Base-by-base conservation (phyloP, 2,113 vertebrate genomes). In the Podilymbus podiceps region DNA sequence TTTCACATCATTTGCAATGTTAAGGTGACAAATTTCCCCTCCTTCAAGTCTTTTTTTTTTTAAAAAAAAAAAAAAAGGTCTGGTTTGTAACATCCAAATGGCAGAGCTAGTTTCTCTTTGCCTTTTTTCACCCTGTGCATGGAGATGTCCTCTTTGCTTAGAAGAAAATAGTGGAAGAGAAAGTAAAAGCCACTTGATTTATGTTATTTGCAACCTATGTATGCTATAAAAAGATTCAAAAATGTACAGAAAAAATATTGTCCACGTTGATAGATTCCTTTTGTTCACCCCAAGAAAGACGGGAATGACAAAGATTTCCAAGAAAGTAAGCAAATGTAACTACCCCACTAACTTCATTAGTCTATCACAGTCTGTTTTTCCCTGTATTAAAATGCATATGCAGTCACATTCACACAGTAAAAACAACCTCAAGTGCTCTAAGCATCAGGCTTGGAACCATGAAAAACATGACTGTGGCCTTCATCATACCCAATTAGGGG, bases 1-100 rank as follows among this genome's bases (percentile, higher is more conserved):
- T 97, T 97, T 96, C 96, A 97, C 89, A 94, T 87, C 74, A 95
- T 95, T 95, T 95, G 92, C 86, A 94, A 89, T 55, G 67, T 87
- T 95, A 92, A 94, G 55, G 93, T 83, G 93, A 89, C 84, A 96
- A 92, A 93, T 95, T 96, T 96, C 89, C 92, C 89, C 87, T 92
- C 89, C 90, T 95, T 88, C 77, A 89, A 73, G 64, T 62, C 47
- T 56, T 40, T 53, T 52, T 46, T 74, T 18, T 58, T 60, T 49
- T 58, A 89, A n/a, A n/a, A n/a, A n/a, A n/a, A n/a, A n/a, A n/a
- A n/a, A n/a, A n/a, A n/a, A n/a, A 76, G 42, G 67, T 46, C 50
- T 89, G 30, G 23, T 90, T 92, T 88, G 58, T 73, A 92, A 94
- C 94, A 89, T 59, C 55, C 50, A 93, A 85, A 82, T n/a, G 9